phyloP scores from a whole-genome alignment of 2,888 invertebrate genomes.

The Pegoplata infirma region DNA sequence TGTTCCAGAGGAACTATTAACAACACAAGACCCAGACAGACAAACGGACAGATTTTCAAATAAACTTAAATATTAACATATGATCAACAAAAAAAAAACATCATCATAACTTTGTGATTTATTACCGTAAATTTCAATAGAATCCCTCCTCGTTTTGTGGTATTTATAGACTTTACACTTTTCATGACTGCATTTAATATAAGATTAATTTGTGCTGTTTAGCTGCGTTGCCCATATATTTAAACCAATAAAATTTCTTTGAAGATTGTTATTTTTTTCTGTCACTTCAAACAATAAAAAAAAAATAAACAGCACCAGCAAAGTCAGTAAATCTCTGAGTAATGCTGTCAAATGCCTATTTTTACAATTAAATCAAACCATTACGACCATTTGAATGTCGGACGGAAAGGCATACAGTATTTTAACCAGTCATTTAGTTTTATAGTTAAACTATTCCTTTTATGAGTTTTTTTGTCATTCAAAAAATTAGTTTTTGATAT shows the following conservation, averaged over 20 bases:
- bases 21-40: neutral
- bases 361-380: conserved; percentile 45
- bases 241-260: conserved; percentile 42
- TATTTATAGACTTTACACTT: conserved; percentile 49
- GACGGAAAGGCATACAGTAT: neutral
- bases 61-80: neutral
- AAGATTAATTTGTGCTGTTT: conserved; percentile 54
- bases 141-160: conserved; percentile 32
- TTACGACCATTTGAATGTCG: neutral
- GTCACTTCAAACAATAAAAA: neutral
- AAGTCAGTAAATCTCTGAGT: conserved; percentile 46
- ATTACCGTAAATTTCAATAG: conserved; percentile 56
- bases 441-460: conserved; percentile 23
- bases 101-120: conserved; percentile 60
- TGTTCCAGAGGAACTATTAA: too few species aligned
- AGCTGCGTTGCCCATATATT: conserved; percentile 30
- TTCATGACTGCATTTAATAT: conserved; percentile 27
- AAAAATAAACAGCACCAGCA: too few species aligned
- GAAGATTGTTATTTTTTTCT: neutral
- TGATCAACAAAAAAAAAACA: too few species aligned
- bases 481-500: neutral
- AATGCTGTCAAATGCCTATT: conserved; percentile 46
- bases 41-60: neutral
- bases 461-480: conserved; percentile 24
- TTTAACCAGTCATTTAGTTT: neutral